phyloP scores from a whole-genome alignment of 2,113 vertebrate species.

The Trochalopteron elliotii region DNA sequence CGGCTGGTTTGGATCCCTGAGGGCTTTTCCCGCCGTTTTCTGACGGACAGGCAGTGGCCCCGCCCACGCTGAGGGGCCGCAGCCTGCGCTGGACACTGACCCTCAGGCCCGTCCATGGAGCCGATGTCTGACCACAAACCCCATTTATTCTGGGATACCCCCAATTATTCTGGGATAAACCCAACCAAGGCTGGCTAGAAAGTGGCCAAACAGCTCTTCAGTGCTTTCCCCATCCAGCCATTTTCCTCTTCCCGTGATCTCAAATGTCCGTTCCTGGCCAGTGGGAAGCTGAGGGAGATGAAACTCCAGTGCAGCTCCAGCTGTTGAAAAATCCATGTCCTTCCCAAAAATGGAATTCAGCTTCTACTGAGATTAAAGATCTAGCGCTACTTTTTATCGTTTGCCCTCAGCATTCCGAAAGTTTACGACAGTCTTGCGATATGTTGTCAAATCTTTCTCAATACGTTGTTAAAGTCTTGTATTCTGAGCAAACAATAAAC shows the following conservation, averaged over 20 bases:
- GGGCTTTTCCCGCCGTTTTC: neutral
- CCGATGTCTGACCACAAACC: neutral
- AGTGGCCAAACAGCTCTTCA: neutral
- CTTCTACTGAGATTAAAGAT: neutral
- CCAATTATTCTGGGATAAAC: too few species aligned
- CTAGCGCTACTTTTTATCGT: neutral
- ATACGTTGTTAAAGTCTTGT: neutral
- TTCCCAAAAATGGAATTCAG: neutral
- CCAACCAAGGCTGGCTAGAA: neutral
- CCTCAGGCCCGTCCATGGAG: accelerated
- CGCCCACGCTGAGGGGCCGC: accelerated
- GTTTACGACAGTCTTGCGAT: neutral
- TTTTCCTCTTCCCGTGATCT: neutral
- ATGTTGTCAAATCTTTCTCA: neutral
- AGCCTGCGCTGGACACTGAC: accelerated
- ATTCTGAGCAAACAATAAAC: neutral
- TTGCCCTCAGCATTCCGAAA: neutral
- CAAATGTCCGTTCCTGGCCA: neutral
- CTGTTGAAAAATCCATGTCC: neutral
- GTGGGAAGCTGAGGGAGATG: neutral
- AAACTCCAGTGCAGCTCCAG: neutral
- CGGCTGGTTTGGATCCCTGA: accelerated
- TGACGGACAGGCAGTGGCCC: neutral
- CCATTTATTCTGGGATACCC: too few species aligned
- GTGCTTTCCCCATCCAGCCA: neutral